Evolutionary conservation across 2,888 invertebrate genomes (phyloP), one percentile per base, ranked within the genome.

Genomic region (Acheta domesticus): DNA sequence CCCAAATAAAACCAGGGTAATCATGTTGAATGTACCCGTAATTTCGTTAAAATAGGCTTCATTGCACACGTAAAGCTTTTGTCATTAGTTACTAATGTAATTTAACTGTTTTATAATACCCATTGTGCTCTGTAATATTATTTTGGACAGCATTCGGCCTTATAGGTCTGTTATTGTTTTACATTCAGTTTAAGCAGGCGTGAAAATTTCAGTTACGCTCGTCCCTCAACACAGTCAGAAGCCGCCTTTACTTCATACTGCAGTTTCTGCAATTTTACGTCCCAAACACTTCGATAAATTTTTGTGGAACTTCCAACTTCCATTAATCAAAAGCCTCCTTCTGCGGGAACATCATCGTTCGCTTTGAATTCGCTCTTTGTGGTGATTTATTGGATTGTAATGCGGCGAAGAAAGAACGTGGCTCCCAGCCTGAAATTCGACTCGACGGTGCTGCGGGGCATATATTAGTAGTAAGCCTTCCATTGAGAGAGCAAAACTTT

Each of bases 21-120:
- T 62, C 62, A 62, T 62, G 62, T 62, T 62, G 14, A 62, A 62
- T 62, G 16, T 62, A 62, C 14, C 62, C 1, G 62, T 62, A 62
- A 62, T 62, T 62, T 62, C 62, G n/a, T 62, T 62, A 62, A 62
- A 62, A 62, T 62, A 62, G 62, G 62, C 16, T 62, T 62, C 62
- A 62, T 62, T 62, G 62, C 14, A 62, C 62, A 62, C 62, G n/a
- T n/a, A 62, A 62, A 62, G 62, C 62, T 62, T 62, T 62, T 62
- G 62, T 36, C 36, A 36, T 36, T 36, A 36, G 62, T n/a, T 62
- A 62, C 62, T 62, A 62, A 62, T 62, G 62, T 62, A 62, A 62
- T 62, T 62, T n/a, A 62, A 62, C 62, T 62, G 62, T 62, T 62
- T 62, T 62, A 62, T 62, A 62, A 62, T 62, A n/a, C 62, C 62